Evolutionary conservation across 1,140 invertebrate species (phyloP), one percentile per base, ranked within the genome.

Genomic region (Drosophila albomicans): DNA sequence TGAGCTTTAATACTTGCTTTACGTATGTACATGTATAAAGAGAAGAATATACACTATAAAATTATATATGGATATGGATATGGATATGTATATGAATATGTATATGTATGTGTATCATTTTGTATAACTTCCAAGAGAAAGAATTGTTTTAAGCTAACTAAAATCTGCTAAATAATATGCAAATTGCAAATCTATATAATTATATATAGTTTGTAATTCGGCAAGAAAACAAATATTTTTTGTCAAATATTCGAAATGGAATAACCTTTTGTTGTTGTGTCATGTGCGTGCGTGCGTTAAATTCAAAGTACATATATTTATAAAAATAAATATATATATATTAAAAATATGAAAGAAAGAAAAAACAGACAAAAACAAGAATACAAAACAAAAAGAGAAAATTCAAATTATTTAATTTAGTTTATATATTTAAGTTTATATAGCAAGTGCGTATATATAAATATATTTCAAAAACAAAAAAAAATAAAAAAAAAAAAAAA

Each of bases 381-480:
- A 67, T 10, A 59, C 52, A 61, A 72, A 52, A 69, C 67, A 79
- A 25, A 28, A 75, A 82, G 67, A 72, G 57, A 82, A 78, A 82
- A 87, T 87, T 89, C 84, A 88, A 89, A 80, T 84, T 78, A 84
- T 89, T 89, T 81, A 89, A 87, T 88, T 87, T 87, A 87, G 84
- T 87, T 87, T 49, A 58, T 87, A 87, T 51, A 82, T 75, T 88
- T 88, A 89, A 88, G 84, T 88, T 88, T 88, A 88, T 88, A 88
- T 88, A 88, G 74, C 80, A 89, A 80, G 84, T 80, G 85, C 85
- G 69, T 64, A 64, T 54, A 64, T 41, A 43, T 64, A 52, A 52
- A 54, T 43, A 52, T 52, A 51, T 63, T 63, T 35, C 15, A 63
- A 51, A 49, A 51, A 49, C 3, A 76, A 70, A 79, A 72, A 70